Evolutionary conservation across 2,113 vertebrate genomes (phyloP).

Genomic region (Rhinoptilus africanus): DNA sequence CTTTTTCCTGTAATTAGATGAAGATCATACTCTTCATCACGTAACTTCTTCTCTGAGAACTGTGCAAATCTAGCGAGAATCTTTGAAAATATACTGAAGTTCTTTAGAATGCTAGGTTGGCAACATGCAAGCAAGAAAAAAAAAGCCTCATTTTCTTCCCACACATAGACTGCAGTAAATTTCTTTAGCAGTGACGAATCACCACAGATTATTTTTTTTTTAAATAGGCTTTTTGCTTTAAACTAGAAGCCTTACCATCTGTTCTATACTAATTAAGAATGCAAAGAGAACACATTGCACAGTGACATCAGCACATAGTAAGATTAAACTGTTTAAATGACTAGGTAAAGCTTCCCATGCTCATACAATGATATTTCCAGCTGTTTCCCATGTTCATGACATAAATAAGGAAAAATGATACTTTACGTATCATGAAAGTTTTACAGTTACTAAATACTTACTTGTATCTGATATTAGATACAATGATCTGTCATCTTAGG

Average conservation of each 20-base stretch:
- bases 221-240: background rate
- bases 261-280: background rate
- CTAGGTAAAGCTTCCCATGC: background rate
- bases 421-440: background rate
- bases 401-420: background rate
- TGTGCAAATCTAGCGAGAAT: background rate
- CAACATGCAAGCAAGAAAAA: background rate
- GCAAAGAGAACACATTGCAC: constrained; percentile 3
- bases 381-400: background rate
- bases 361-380: background rate
- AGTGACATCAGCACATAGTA: background rate
- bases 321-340: background rate
- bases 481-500: background rate
- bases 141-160: background rate
- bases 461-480: background rate
- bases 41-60: background rate
- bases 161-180: background rate
- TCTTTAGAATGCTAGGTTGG: background rate
- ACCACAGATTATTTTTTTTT: background rate
- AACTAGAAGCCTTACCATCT: constrained; percentile 40
- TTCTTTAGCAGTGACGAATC: background rate
- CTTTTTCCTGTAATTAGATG: background rate
- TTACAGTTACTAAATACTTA: background rate
- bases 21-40: background rate
- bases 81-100: background rate